A percentile compares a stretch with the other conserved stretches of the same genome.
Conservation (phyloP, 2,797 vertebrate species). For the Lepidocolaptes lacrymiger region DNA sequence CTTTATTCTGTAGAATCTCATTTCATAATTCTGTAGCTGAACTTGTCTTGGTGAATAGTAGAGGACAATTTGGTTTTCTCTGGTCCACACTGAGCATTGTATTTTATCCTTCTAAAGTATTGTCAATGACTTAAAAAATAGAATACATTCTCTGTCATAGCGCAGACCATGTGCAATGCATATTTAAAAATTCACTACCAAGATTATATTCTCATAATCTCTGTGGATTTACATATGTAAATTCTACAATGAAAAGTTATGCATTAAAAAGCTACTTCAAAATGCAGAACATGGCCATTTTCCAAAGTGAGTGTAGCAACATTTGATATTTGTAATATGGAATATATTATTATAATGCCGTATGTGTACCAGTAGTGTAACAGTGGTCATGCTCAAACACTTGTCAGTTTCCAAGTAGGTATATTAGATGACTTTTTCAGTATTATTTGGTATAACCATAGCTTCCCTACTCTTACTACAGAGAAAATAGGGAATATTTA, state of each 20-base stretch:
- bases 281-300: background rate
- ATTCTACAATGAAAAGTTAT: background rate
- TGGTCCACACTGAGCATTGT: background rate
- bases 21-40: background rate
- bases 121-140: background rate
- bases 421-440: background rate
- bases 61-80: background rate
- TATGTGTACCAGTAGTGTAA: background rate
- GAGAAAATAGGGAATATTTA: background rate
- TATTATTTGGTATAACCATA: background rate
- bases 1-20: background rate
- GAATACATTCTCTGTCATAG: background rate
- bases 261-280: background rate
- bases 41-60: background rate
- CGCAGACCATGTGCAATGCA: background rate
- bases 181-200: background rate
- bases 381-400: background rate
- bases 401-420: background rate
- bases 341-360: background rate
- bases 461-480: background rate
- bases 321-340: constrained; percentile 4
- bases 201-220: background rate
- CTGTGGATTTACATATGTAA: background rate
- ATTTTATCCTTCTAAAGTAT: background rate
- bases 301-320: background rate